Conservation (phyloP, 2,888 invertebrate genomes). For the Chrysotoxum bicinctum region DNA sequence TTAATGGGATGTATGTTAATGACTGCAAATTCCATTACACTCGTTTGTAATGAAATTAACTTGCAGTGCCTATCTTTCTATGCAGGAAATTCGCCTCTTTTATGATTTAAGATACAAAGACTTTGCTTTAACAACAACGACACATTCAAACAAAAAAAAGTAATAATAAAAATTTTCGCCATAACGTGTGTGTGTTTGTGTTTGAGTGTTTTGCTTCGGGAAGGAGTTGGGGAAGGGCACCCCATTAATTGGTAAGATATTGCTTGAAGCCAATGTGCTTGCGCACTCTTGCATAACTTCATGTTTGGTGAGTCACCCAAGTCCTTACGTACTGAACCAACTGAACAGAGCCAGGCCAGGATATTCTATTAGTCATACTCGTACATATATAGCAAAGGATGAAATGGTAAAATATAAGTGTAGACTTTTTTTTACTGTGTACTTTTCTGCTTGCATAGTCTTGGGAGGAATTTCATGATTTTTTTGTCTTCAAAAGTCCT, state of each 20-base stretch:
- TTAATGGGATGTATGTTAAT: constrained; percentile 73
- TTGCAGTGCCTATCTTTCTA: constrained; percentile 39
- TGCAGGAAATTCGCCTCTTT: neutral
- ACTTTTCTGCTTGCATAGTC: constrained; percentile 38
- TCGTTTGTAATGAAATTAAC: constrained; percentile 70
- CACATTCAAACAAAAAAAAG: constrained; percentile 13
- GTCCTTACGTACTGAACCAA: constrained; percentile 23
- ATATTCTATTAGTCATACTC: constrained; percentile 70
- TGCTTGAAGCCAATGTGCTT: constrained; percentile 70
- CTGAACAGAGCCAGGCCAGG: constrained; percentile 55
- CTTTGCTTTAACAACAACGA: neutral
- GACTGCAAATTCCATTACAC: constrained; percentile 66
- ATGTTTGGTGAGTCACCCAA: constrained; percentile 68
- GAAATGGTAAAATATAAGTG: constrained; percentile 29
- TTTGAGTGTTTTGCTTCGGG: neutral
- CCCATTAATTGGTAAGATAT: constrained; percentile 71
- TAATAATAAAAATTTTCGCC: neutral
- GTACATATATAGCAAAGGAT: constrained; percentile 30
- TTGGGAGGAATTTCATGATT: constrained; percentile 48
- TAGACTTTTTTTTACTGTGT: constrained; percentile 42
- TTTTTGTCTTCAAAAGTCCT: neutral
- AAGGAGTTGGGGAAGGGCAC: constrained; percentile 33
- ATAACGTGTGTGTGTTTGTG: neutral
- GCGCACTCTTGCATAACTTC: constrained; percentile 73
- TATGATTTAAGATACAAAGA: constrained; percentile 4